Percentiles rank a stretch among this genome's conserved stretches.
These are phyloP conservation scores for Apodemia mormo DNA, from an alignment of 2,888 invertebrate species.

Conservation along the genomic window DNA sequence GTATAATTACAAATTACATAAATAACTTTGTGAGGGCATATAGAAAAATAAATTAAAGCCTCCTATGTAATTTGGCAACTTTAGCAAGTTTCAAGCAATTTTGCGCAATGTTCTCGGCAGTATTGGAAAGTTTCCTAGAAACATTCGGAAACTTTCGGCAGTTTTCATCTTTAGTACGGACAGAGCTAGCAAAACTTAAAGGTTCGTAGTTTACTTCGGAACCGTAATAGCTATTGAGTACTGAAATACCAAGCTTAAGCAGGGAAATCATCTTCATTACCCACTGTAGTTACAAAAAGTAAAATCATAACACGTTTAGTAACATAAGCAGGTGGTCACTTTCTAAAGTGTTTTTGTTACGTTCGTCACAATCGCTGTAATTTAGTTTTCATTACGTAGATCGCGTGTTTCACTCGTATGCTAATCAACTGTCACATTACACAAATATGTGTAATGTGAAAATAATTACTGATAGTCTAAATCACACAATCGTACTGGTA, in stretches of 20 bases:
- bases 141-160: no score
- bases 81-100: no score
- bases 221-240: no score
- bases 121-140: no score
- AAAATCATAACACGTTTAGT: background rate
- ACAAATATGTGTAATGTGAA: constrained; percentile 9
- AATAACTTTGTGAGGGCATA: no score
- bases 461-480: background rate
- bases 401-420: constrained; percentile 17
- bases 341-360: constrained; percentile 15
- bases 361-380: constrained; percentile 11
- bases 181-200: no score
- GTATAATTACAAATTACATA: no score
- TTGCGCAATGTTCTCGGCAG: no score
- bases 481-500: background rate
- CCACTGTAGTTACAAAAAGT: background rate
- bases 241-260: background rate
- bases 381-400: constrained; percentile 17
- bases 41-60: no score
- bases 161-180: no score
- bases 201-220: no score
- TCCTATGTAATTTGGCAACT: no score
- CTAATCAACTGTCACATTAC: constrained; percentile 17
- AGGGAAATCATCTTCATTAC: background rate
- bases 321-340: constrained; percentile 9